Evolutionary conservation across 1,140 invertebrate species (phyloP).

Genomic region (Danaus melanippus): DNA sequence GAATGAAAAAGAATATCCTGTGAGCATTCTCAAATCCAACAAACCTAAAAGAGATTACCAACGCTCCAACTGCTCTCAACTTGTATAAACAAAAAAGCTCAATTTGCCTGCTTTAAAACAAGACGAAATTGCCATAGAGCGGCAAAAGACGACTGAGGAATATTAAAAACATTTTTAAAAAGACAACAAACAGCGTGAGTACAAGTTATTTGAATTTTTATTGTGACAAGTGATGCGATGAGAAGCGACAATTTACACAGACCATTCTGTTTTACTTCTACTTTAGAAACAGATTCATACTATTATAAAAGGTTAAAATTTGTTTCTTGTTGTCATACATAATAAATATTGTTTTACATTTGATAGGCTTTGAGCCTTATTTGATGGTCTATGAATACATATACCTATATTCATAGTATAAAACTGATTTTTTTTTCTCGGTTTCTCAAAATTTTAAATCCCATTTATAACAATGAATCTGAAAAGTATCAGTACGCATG

Average conservation of each 20-base stretch:
- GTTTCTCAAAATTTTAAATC: too few relatives aligned
- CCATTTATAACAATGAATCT: too few relatives aligned
- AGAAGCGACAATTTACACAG: conserved; percentile 14
- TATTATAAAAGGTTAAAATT: too few relatives aligned
- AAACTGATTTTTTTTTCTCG: too few relatives aligned
- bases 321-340: too few relatives aligned
- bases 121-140: conserved; percentile 57
- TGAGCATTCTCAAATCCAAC: conserved; percentile 59
- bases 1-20: conserved; percentile 53
- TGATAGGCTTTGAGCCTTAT: too few relatives aligned
- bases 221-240: conserved; percentile 51
- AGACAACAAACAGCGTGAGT: conserved; percentile 40
- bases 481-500: too few relatives aligned
- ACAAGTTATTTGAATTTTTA: conserved; percentile 61
- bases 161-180: conserved; percentile 70
- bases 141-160: conserved; percentile 55
- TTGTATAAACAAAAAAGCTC: conserved; percentile 69
- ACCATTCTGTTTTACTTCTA: conserved; percentile 14
- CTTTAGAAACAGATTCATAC: too few relatives aligned
- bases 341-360: too few relatives aligned
- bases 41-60: conserved; percentile 70
- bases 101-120: conserved; percentile 65
- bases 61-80: conserved; percentile 63
- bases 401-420: too few relatives aligned
- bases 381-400: too few relatives aligned